Evolutionary conservation across 2,797 vertebrate genomes (phyloP), one percentile per base, ranked within the genome.

Genomic region (Coranthus polyacanthus): DNA sequence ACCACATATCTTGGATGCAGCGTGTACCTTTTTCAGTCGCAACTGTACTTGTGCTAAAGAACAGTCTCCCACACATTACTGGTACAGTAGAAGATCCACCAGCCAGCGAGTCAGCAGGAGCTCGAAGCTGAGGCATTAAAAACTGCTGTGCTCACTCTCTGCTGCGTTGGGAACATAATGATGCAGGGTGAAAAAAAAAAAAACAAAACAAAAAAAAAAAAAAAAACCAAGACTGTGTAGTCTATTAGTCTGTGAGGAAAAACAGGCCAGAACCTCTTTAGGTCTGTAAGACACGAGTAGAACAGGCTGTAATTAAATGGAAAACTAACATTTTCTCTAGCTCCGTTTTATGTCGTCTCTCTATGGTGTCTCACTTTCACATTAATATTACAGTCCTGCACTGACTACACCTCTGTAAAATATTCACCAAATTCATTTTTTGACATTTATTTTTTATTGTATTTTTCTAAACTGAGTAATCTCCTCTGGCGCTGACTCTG

Each of bases 51-150:
- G 39, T 68, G 72, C 38, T 59, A 61, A 70, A 76, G 50, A 75
- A 57, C 16, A 38, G 44, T 69, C 57, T 69, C 71, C 70, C 47
- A 61, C 68, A 67, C 47, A 41, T 26, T 20, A 43, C 32, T 43
- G 54, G 52, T 62, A 41, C 41, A 68, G 78, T 15, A 2, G 51
- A 54, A 61, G 54, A 54, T 2, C 12, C 0, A 51, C 0, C 72
- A 78, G 72, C 72, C 75, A 79, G 62, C 38, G 32, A 81, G 77
- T 76, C 77, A 79, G 83, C 74, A 76, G 78, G 80, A 79, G 77
- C 59, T 62, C 24, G 9, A 76, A 82, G 58, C 49, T 2, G 42
- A 72, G 64, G 75, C 79, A 81, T 83, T 79, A 73, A 54, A 77
- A 84, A 83, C 71, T 72, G 81, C 67, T 83, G 73, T 34, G 77